phyloP scores from a whole-genome alignment of 2,113 vertebrate genomes.

The Caretta caretta region DNA sequence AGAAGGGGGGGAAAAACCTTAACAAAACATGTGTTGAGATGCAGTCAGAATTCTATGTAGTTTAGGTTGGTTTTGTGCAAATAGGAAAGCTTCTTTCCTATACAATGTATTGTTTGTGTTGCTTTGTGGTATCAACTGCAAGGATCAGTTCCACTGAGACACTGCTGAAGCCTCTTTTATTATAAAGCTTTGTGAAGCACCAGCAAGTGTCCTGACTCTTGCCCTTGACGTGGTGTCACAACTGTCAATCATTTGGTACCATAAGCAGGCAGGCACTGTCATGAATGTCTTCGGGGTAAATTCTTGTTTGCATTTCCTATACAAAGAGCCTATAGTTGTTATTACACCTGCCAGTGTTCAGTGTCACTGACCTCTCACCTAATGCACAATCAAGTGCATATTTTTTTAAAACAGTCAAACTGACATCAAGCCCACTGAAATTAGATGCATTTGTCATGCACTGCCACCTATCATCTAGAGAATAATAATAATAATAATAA shows the following conservation, averaged over 20 bases:
- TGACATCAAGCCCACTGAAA: conserved; percentile 63
- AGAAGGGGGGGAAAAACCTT: conserved; percentile 9
- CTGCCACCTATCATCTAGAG: conserved; percentile 52
- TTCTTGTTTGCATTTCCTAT: conserved; percentile 72
- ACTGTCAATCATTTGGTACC: conserved; percentile 54
- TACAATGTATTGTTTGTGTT: conserved; percentile 18
- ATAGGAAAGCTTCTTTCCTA: conserved; percentile 33
- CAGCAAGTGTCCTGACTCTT: conserved; percentile 19
- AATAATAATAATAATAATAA: neutral
- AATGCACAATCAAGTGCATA: conserved; percentile 54
- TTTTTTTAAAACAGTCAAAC: conserved; percentile 48
- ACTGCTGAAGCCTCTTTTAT: neutral
- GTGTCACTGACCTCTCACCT: conserved; percentile 75
- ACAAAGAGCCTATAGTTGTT: conserved; percentile 69
- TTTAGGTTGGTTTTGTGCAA: neutral
- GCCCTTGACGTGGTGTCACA: conserved; percentile 46
- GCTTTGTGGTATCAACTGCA: conserved; percentile 17
- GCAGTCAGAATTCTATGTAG: neutral
- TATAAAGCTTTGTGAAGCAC: conserved; percentile 7
- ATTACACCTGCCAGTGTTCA: conserved; percentile 77
- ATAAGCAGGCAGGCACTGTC: conserved; percentile 24
- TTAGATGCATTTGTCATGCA: conserved; percentile 71
- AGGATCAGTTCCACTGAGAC: conserved; percentile 11
- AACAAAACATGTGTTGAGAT: conserved; percentile 40
- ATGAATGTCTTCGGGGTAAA: conserved; percentile 26